Conservation (phyloP, 2,113 vertebrate species). For the Aegotheles bennettii region DNA sequence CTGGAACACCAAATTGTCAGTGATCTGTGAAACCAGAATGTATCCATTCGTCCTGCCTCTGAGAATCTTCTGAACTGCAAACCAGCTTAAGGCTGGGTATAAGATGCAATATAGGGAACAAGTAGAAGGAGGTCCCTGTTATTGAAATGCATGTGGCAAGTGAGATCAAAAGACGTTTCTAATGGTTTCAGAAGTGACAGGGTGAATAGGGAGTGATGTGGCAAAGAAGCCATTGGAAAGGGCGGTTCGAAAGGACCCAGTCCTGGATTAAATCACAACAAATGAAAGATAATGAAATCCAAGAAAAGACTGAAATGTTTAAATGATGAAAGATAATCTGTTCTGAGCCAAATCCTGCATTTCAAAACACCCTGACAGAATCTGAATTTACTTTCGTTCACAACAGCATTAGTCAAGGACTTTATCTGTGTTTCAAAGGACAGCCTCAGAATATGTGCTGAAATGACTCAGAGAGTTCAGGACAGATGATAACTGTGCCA, state of each 20-base stretch:
- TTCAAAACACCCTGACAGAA: constrained; percentile 19
- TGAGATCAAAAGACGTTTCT: constrained; percentile 2
- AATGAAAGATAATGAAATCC: constrained; percentile 3
- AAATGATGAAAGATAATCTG: constrained; percentile 26
- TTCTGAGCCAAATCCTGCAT: constrained; percentile 36
- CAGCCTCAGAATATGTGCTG: not conserved
- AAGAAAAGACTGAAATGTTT: constrained; percentile 2
- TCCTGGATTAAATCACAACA: constrained; percentile 42
- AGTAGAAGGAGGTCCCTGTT: not conserved
- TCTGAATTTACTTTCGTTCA: not conserved
- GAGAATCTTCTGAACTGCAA: not conserved
- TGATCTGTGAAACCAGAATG: not conserved
- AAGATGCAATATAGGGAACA: not conserved
- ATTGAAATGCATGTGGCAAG: not conserved
- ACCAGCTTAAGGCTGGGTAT: not conserved
- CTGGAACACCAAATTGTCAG: not conserved
- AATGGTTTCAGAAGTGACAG: constrained; percentile 9
- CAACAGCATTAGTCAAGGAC: not conserved
- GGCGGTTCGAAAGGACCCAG: not conserved
- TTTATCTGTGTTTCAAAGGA: constrained; percentile 10
- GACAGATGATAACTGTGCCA: not conserved
- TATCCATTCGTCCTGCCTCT: not conserved
- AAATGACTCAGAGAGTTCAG: not conserved
- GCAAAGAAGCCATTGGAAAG: not conserved
- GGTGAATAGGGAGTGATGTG: constrained; percentile 15